Base-by-base conservation (phyloP, 2,888 invertebrate genomes). In the Dynastes tityus region DNA sequence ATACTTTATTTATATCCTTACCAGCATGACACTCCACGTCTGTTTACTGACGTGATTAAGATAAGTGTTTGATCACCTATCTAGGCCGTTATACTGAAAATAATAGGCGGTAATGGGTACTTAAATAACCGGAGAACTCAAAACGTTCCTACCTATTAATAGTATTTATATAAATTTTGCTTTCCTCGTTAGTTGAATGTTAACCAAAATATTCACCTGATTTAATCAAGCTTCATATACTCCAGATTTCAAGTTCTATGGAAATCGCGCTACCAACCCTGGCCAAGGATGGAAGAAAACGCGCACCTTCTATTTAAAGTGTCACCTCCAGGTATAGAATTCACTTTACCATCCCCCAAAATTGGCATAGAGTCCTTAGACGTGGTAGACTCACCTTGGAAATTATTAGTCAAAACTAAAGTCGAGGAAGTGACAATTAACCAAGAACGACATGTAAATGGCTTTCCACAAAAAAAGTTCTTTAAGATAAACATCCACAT, bases 241-340 rank as follows among this genome's bases (percentile, higher is more conserved):
- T 32, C 5, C 45, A 93, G 96, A 80, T 98, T 97, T 89, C 96
- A 98, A 92, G 95, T 97, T 0, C 91, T 99, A 82, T 99, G 99
- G 99, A 97, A 97, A 86, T 94, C 97, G 83, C 92, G 99, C 1
- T 98, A 97, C 87, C 99, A 99, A 91, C 98, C 98, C 0, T 99
- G 99, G 99, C 97, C 98, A 0, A 92, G 99, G 79, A 98, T 99
- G 98, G 99, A 99, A 88, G 99, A 99, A 86, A 96, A 96, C 6
- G 99, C 99, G 0, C 97, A 98, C 78, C 89, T 96, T 80, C 94
- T 96, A 0, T 99, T 99, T 88, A 99, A 99, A 91, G 98, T 99
- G 1, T 98, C 99, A 0, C 99, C 99, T 0, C 99, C 99, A 0
- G 97, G 98, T 27, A 99, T 99, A 80, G 99, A 99, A 87, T 99